Evolutionary conservation across 2,888 invertebrate genomes (phyloP), one percentile per base, ranked within the genome.

Genomic region (Hermodice carunculata): DNA sequence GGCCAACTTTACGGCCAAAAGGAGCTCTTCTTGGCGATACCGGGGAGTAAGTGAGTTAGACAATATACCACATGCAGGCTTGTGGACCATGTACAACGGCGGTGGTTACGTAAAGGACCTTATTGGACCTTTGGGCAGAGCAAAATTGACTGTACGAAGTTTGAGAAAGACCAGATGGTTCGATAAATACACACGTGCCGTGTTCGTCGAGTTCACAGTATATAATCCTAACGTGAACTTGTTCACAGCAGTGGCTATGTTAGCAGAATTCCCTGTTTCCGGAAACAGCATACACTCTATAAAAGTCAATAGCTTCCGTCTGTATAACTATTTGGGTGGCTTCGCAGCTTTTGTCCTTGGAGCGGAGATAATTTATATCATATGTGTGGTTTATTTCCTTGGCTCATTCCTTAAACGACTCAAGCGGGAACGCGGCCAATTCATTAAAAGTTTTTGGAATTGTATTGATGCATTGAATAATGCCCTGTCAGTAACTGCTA

Each of bases 171-270:
- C 26, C 49, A 44, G 22, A 28, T 57, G 57, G 57, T 22, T 57
- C n/a, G 57, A 57, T 46, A 57, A 57, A 32, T 60, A 60, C 52
- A 88, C 89, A 1, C 67, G 89, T 51, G 88, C 88, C 3, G 81
- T 89, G 3, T 85, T 89, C 64, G 80, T 88, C 22, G 88, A 89
- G 69, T 88, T 89, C 72, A 87, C 88, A 0, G 84, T 86, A 32
- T 89, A 88, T 77, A 89, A 89, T 63, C 78, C 85, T 0, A 49
- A 68, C 32, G 76, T 83, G 3, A 85, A 85, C 66, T 70, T 86
- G 31, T 85, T 86, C 69, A 77, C 78, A 4, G 76, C 84, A 1
- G 75, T 74, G 8, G 83, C 80, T 5, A 67, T 86, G 28, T 63
- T 85, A 6, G 75, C 83, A 1, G 86, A 86, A 75, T 76, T 84